These are phyloP conservation scores for Clarias gariepinus DNA, from an alignment of 2,113 vertebrate genomes.

Conservation along the genomic window DNA sequence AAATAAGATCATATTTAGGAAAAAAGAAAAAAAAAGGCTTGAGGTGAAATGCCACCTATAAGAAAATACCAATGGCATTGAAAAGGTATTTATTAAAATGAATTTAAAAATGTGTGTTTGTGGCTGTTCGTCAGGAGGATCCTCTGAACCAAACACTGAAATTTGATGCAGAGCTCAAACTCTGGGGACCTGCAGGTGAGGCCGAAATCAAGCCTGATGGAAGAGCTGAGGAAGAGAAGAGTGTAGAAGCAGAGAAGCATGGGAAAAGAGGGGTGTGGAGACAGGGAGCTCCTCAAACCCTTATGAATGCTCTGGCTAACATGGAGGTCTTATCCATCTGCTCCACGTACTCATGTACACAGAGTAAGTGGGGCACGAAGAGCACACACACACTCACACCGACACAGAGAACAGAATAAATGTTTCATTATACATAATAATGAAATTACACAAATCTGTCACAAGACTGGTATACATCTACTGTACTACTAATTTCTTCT, in stretches of 20 bases:
- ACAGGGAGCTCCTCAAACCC: conserved; percentile 68
- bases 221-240: neutral
- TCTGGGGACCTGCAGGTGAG: conserved; percentile 52
- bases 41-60: neutral
- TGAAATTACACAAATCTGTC: no score
- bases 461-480: no score
- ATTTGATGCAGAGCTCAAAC: conserved; percentile 68
- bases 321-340: conserved; percentile 66
- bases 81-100: no score
- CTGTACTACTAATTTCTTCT: no score
- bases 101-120: neutral
- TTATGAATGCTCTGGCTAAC: conserved; percentile 70
- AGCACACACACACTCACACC: neutral
- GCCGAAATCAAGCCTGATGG: conserved; percentile 33
- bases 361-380: conserved; percentile 7
- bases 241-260: conserved; percentile 16
- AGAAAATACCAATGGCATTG: neutral
- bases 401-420: neutral
- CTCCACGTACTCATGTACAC: neutral
- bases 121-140: conserved; percentile 62
- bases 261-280: conserved; percentile 72
- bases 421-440: no score
- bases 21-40: no score
- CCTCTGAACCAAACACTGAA: conserved; percentile 70
- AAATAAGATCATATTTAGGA: no score